These are phyloP conservation scores for Lamellibrachia satsuma DNA, from an alignment of 2,888 invertebrate species.

Conservation along the genomic window DNA sequence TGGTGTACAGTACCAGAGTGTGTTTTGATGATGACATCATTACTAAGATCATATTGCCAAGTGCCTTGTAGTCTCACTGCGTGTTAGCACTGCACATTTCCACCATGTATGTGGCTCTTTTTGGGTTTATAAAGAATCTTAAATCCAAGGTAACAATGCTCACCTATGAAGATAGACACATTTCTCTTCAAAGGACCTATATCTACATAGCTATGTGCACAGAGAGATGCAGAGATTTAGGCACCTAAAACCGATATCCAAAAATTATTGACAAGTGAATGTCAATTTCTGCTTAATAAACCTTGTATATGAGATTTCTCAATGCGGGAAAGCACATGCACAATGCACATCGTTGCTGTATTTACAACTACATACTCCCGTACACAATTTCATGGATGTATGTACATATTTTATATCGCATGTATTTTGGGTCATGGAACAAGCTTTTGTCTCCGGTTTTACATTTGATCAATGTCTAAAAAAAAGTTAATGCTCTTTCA, in stretches of 20 bases:
- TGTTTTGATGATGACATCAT: not conserved
- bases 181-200: too few relatives aligned
- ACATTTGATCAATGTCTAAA: not conserved
- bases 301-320: too few relatives aligned
- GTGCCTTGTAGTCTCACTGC: not conserved
- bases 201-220: too few relatives aligned
- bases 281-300: too few relatives aligned
- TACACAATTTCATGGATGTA: not conserved
- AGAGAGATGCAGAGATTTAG: too few relatives aligned
- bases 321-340: too few relatives aligned
- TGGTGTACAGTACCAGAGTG: not conserved
- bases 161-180: not conserved
- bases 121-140: not conserved
- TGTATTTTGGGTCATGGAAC: not conserved
- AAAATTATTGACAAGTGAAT: too few relatives aligned
- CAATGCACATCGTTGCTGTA: too few relatives aligned
- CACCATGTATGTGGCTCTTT: not conserved
- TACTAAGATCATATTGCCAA: not conserved
- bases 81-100: not conserved
- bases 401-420: not conserved
- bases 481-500: not conserved
- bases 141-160: not conserved
- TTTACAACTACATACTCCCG: too few relatives aligned
- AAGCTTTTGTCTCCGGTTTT: not conserved
- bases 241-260: too few relatives aligned